phyloP scores from a whole-genome alignment of 2,888 invertebrate species.

The Eledone cirrhosa region DNA sequence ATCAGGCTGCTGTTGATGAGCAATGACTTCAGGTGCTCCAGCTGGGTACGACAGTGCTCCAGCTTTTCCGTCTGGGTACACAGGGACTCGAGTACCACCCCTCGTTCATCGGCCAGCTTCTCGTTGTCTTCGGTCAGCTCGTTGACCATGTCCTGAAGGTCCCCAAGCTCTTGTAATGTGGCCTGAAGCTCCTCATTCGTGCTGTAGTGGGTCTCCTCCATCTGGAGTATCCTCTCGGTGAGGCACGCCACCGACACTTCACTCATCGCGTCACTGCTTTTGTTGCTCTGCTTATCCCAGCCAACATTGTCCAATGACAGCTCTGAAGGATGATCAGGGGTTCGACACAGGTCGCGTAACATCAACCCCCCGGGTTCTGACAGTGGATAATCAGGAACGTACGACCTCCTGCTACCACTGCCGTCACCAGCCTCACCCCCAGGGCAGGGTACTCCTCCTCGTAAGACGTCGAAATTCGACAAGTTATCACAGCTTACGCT shows the following conservation, averaged over 20 bases:
- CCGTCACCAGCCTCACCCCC: background rate
- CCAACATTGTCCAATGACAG: constrained; percentile 53
- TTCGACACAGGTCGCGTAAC: constrained; percentile 54
- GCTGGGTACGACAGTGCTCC: constrained; percentile 85
- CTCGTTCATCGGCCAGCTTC: constrained; percentile 86
- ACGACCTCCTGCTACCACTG: constrained; percentile 43
- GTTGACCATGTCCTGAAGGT: constrained; percentile 85
- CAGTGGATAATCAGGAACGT: constrained; percentile 42
- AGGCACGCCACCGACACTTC: constrained; percentile 86
- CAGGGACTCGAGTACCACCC: constrained; percentile 86
- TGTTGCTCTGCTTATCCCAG: constrained; percentile 91
- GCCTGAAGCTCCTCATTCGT: constrained; percentile 75
- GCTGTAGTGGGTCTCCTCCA: constrained; percentile 86
- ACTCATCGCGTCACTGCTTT: constrained; percentile 75
- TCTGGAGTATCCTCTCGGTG: constrained; percentile 91
- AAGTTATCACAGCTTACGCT: constrained; percentile 59
- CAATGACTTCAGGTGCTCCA: constrained; percentile 84
- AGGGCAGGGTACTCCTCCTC: background rate
- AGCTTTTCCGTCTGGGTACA: constrained; percentile 91
- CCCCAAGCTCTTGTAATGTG: constrained; percentile 89
- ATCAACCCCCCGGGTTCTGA: constrained; percentile 59
- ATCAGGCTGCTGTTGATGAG: constrained; percentile 64
- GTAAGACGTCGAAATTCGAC: constrained; percentile 48
- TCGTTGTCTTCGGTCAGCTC: constrained; percentile 90
- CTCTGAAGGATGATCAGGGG: constrained; percentile 55